These are phyloP conservation scores for Melanerpes aurifrons DNA, from an alignment of 2,113 vertebrate genomes.

Conservation along the genomic window DNA sequence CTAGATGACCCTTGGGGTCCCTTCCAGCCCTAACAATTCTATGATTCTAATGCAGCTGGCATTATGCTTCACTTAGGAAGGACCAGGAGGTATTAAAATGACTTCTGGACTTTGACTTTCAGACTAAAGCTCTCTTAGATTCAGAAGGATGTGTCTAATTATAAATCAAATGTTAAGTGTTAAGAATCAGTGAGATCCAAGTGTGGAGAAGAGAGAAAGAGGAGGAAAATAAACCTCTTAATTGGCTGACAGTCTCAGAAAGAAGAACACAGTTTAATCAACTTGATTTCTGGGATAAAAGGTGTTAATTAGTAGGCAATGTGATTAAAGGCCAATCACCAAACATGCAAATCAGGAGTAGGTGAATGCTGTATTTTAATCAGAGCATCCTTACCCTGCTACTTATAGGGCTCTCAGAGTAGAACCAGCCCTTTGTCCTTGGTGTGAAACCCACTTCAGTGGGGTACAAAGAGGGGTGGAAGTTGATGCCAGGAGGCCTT, in stretches of 20 bases:
- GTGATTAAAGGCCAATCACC: background rate
- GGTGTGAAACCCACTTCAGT: background rate
- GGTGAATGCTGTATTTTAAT: background rate
- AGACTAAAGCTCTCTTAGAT: background rate
- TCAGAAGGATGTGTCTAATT: background rate
- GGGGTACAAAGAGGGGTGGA: rapidly evolving
- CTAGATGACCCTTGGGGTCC: too few species aligned
- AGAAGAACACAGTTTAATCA: background rate
- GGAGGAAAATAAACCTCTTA: background rate
- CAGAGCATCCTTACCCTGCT: background rate
- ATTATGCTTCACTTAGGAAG: background rate
- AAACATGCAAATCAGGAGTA: background rate
- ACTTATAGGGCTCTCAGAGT: background rate
- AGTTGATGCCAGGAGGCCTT: background rate
- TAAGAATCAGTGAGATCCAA: background rate
- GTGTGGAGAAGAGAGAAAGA: background rate
- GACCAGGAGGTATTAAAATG: background rate
- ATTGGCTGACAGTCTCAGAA: background rate
- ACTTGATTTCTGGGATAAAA: background rate
- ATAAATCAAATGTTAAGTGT: background rate
- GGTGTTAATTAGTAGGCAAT: background rate
- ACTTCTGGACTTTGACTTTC: background rate
- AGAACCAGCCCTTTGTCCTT: background rate
- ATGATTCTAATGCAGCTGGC: background rate
- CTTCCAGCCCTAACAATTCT: too few species aligned